Evolutionary conservation across 2,888 invertebrate genomes (phyloP).

Genomic region (Diarsia mendica): DNA sequence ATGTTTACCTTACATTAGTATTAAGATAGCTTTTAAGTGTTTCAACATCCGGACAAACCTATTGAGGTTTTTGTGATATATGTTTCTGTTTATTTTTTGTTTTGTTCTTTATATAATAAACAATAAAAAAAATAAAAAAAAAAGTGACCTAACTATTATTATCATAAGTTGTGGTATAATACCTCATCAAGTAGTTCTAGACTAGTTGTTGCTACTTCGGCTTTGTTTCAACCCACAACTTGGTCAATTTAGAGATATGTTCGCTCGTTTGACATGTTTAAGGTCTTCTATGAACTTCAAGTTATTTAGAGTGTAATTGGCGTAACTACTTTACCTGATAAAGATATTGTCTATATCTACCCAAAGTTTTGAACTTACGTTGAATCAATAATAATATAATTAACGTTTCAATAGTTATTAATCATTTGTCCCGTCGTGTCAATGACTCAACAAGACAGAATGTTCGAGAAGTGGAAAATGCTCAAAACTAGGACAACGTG

Average conservation of each 20-base stretch:
- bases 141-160: constrained; percentile 1
- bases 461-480: no score
- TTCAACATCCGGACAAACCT: no score
- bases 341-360: neutral
- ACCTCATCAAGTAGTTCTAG: constrained; percentile 19
- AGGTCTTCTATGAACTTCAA: constrained; percentile 5
- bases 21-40: no score
- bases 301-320: neutral
- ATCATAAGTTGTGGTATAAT: constrained; percentile 18
- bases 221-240: constrained; percentile 27
- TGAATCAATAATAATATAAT: neutral
- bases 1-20: no score
- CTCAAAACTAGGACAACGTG: no score
- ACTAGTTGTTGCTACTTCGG: constrained; percentile 45
- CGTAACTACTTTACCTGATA: neutral
- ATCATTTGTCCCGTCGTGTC: no score
- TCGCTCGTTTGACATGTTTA: constrained; percentile 31
- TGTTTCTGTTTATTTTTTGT: no score
- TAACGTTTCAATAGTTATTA: no score
- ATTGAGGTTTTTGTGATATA: no score
- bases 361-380: neutral
- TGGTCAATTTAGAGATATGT: constrained; percentile 21
- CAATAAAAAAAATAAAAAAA: no score
- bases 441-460: no score
- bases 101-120: no score